These are phyloP conservation scores for Cryptus viduatorius DNA, from an alignment of 2,888 invertebrate genomes.

Conservation along the genomic window DNA sequence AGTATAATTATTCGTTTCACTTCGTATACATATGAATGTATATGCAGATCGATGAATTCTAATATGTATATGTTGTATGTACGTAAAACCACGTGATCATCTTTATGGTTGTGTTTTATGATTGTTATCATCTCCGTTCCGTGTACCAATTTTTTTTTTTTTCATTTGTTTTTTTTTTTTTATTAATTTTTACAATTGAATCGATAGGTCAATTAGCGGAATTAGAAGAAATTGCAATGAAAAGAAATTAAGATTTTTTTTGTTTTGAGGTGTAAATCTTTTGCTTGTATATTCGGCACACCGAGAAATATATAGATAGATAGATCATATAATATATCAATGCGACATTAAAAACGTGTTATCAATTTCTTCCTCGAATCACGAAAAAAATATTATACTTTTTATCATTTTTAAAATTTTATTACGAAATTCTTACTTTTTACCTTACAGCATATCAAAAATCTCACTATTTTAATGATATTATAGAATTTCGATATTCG, in stretches of 20 bases:
- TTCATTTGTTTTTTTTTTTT: conserved; percentile 21
- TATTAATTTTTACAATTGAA: conserved; percentile 13
- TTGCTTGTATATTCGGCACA: conserved; percentile 81
- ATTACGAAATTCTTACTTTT: not conserved
- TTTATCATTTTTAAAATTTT: not conserved
- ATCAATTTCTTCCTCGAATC: not conserved
- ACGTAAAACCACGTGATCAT: conserved; percentile 53
- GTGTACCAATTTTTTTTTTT: conserved; percentile 22
- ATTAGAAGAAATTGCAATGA: conserved; percentile 22
- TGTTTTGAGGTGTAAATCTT: conserved; percentile 69
- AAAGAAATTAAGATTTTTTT: conserved; percentile 10
- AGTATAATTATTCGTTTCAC: conserved; percentile 70
- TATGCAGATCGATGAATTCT: conserved; percentile 52
- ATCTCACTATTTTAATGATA: not conserved
- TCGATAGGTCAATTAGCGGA: conserved; percentile 20
- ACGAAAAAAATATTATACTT: not conserved
- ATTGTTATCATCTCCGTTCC: conserved; percentile 23
- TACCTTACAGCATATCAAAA: not conserved
- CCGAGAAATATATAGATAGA: conserved; percentile 76
- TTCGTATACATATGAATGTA: conserved; percentile 40
- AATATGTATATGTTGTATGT: conserved; percentile 55
- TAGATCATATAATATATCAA: conserved; percentile 31
- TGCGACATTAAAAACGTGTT: conserved; percentile 9
- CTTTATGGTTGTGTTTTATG: conserved; percentile 51
- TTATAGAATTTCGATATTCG: not conserved